Percentiles rank a stretch among this genome's conserved stretches.
Conservation (phyloP, 92 coral and sea anemone genomes). For the Bergia puertoricense region DNA sequence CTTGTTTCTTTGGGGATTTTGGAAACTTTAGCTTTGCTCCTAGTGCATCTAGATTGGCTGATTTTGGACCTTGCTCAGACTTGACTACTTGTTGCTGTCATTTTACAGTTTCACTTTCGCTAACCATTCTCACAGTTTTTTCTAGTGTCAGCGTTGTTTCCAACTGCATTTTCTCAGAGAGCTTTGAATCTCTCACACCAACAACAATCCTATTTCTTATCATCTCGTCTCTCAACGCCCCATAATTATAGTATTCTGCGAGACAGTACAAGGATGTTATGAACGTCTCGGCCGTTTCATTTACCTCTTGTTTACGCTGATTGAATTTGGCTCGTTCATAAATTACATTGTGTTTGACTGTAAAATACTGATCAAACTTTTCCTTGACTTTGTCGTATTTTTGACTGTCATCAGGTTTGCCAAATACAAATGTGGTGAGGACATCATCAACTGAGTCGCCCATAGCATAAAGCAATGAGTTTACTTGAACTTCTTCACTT, state of each 20-base stretch:
- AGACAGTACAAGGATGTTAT: conserved; percentile 38
- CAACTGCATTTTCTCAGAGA: conserved; percentile 49
- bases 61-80: conserved; percentile 7
- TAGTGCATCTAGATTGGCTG: not conserved
- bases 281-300: conserved; percentile 47
- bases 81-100: conserved; percentile 19
- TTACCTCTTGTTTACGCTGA: conserved; percentile 40
- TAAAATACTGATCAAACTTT: conserved; percentile 42
- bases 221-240: conserved; percentile 47
- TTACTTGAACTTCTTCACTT: conserved; percentile 34
- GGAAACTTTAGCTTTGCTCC: not conserved
- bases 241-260: conserved; percentile 57
- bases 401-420: not conserved
- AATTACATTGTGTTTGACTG: conserved; percentile 32
- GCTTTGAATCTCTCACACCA: conserved; percentile 46
- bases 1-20: not conserved
- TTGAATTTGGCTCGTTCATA: conserved; percentile 57
- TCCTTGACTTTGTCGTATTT: conserved; percentile 48
- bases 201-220: conserved; percentile 56
- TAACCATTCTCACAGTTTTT: conserved; percentile 19
- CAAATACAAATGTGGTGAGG: conserved; percentile 18
- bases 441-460: conserved; percentile 33
- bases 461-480: conserved; percentile 40
- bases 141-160: conserved; percentile 22
- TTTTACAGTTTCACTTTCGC: not conserved